Base-by-base conservation (phyloP, 2,797 vertebrate species). In the Pterois miles region DNA sequence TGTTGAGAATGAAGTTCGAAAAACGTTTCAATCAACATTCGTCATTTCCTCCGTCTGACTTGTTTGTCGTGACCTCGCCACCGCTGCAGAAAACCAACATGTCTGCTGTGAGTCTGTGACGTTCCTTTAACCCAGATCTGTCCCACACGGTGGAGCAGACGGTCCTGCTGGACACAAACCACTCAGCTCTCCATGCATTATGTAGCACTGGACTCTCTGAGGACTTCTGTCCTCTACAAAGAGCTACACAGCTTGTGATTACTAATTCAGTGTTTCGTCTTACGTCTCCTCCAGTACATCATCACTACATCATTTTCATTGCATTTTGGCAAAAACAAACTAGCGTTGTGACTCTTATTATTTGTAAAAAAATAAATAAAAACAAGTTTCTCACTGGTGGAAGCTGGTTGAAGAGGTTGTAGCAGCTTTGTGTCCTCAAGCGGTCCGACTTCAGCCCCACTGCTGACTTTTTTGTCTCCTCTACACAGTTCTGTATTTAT, bases 121-220 rank as follows among this genome's bases (percentile, higher is more conserved):
- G 20, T 6, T 20, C 12, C 36, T 77, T 60, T 65, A 64, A 74
- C 71, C 83, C 66, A 59, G 40, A 87, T 80, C 50, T 71, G 69
- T 68, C 56, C 68, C n/a, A 16, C 62, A 12, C 38, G 3, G 70
- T 2, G 48, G 23, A 66, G 71, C 58, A 73, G 40, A 68, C 66
- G 2, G 22, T 67, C 29, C 8, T 6, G 23, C 25, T 33, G 38
- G 50, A 52, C 67, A 67, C 78, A 13, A 65, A 43, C 62, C 77
- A 43, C 65, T 43, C 40, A 57, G 34, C 69, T 60, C 48, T 33
- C 10, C 25, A 81, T 83, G 59, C 48, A 84, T 88, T 74, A 86
- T 84, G 81, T 6, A 89, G 76, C 5, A 20, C 40, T 20, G 4
- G 10, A 54, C 16, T 76, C 81, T 81, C 83, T 22, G 46, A 60